Percentiles rank a stretch among this genome's conserved stretches.
Evolutionary conservation across 2,113 vertebrate genomes (phyloP).

Genomic region (Gila orcuttii): DNA sequence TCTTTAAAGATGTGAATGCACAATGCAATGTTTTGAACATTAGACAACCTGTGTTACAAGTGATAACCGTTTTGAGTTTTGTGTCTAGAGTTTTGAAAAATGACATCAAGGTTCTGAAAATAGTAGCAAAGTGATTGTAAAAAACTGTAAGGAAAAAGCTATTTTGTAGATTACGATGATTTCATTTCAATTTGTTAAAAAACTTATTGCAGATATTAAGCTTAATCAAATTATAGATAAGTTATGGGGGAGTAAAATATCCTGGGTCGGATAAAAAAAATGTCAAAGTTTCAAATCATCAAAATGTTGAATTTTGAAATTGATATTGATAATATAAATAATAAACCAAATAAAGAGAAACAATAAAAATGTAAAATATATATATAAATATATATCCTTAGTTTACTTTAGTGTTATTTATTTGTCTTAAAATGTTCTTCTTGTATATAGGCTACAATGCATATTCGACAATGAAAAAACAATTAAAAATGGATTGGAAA

Average conservation of each 20-base stretch:
- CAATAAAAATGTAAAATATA: background rate
- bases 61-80: too few species aligned
- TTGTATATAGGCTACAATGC: background rate
- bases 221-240: background rate
- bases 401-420: background rate
- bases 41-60: too few species aligned
- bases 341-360: background rate
- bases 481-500: background rate
- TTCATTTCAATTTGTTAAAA: background rate
- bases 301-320: background rate
- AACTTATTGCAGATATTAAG: background rate
- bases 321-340: background rate
- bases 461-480: background rate
- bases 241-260: too few species aligned
- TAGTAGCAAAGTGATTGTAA: too few species aligned
- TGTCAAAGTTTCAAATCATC: background rate
- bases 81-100: too few species aligned
- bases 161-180: background rate
- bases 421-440: background rate
- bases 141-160: too few species aligned
- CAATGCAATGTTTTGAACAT: too few species aligned
- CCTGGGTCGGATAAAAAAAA: background rate
- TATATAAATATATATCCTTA: background rate
- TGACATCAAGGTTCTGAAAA: too few species aligned
- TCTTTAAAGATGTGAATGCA: too few species aligned